phyloP scores from a whole-genome alignment of 1,140 invertebrate species.

The Helicoverpa armigera region DNA sequence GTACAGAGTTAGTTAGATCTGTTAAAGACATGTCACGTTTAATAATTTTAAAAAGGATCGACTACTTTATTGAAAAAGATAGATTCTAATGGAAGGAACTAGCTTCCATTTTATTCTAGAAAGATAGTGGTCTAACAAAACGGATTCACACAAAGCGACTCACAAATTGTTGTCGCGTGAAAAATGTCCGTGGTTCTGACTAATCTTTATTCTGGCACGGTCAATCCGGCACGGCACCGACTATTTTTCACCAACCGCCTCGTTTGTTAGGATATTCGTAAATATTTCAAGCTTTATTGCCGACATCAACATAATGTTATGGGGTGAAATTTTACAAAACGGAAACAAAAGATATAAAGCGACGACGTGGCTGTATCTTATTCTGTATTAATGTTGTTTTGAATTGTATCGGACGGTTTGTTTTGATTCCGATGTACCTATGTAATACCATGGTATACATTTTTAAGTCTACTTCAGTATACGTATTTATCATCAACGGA shows the following conservation, averaged over 20 bases:
- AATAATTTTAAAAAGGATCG: too few relatives aligned
- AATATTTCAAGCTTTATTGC: constrained; percentile 85
- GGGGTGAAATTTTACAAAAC: constrained; percentile 84
- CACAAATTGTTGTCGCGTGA: constrained; percentile 61
- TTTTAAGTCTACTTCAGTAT: not conserved
- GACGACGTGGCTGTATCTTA: constrained; percentile 69
- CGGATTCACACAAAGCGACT: constrained; percentile 39
- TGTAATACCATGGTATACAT: not conserved
- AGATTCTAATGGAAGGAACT: too few relatives aligned
- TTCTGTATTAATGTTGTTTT: constrained; percentile 78
- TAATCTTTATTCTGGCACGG: constrained; percentile 75
- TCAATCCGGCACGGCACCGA: constrained; percentile 75
- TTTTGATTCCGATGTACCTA: constrained; percentile 6
- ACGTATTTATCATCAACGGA: too few relatives aligned
- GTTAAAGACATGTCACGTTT: too few relatives aligned
- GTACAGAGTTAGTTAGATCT: too few relatives aligned
- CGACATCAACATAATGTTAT: constrained; percentile 85
- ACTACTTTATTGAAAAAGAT: too few relatives aligned
- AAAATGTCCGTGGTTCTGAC: constrained; percentile 61
- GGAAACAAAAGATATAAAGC: constrained; percentile 83
- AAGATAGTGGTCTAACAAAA: not conserved
- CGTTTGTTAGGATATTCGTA: constrained; percentile 84
- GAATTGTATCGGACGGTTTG: constrained; percentile 55
- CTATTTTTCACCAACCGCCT: constrained; percentile 78
- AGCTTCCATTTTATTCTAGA: not conserved